Evolutionary conservation across 2,888 invertebrate species (phyloP), one percentile per base, ranked within the genome.

Genomic region (Blastobasis lacticolella): DNA sequence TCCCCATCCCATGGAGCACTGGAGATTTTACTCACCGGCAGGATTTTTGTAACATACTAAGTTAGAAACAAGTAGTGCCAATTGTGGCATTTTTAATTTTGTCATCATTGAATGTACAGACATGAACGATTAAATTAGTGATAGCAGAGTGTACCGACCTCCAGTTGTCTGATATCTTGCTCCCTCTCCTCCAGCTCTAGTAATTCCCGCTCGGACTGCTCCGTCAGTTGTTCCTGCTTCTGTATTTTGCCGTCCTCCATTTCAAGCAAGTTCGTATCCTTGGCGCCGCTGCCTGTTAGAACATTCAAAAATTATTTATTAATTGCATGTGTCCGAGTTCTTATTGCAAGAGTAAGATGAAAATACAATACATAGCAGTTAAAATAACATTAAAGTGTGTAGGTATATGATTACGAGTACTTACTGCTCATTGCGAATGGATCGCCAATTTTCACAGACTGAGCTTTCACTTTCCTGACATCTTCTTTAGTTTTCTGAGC

Each of bases 401-500:
- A 23, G 23, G 23, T 23, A 23, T 23, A 23, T 23, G 23, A 23
- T 23, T 23, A 23, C 23, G 23, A 23, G 23, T 23, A 73, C 77
- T 78, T 65, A 88, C 90, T 60, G 37, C 66, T 78, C 57, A 75
- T 57, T 37, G 90, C 83, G 71, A 91, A 92, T 0, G 91, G 90
- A 60, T 91, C 91, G 0, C 87, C 86, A 40, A 90, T 73, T 54
- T 61, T 72, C 42, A 78, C 69, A 4, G 71, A 69, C 67, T 91
- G 91, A 1, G 93, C 92, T 68, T 93, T 93, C 41, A 91, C 92
- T 73, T 93, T 93, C 63, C 93, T 92, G 10, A 97, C 92, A 76
- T 96, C 95, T 64, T 95, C 97, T 71, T 95, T 96, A 66, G 97
- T 97, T 75, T 97, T 97, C 65, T 94, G 92, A 6, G 97, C 96